phyloP scores from a whole-genome alignment of 2,888 invertebrate species.

The Hipparchia semele region DNA sequence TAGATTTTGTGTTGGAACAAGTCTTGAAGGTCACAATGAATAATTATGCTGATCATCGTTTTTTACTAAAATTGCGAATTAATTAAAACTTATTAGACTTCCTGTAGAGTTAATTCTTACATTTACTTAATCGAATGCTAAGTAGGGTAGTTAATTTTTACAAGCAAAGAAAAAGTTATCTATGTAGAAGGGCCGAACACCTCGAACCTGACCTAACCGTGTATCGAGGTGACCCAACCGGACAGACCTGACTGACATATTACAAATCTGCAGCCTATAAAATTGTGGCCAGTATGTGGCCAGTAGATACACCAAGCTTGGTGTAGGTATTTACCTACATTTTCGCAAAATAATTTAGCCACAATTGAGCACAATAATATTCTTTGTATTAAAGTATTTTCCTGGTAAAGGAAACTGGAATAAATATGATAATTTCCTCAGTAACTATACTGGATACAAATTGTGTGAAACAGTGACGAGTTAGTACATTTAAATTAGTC shows the following conservation, averaged over 20 bases:
- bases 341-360: constrained; percentile 7
- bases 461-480: constrained; percentile 57
- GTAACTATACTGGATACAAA: constrained; percentile 40
- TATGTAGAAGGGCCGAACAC: constrained; percentile 71
- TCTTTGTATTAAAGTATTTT: constrained; percentile 32
- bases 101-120: neutral
- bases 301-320: constrained; percentile 9
- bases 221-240: constrained; percentile 80
- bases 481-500: constrained; percentile 71
- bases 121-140: neutral
- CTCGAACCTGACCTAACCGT: constrained; percentile 65
- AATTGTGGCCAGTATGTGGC: constrained; percentile 25
- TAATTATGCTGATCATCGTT: constrained; percentile 17
- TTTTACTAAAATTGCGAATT: constrained; percentile 18
- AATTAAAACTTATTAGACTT: constrained; percentile 5
- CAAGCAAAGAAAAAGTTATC: neutral
- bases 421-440: constrained; percentile 34
- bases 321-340: neutral
- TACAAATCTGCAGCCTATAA: constrained; percentile 49
- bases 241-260: constrained; percentile 71
- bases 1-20: constrained; percentile 51
- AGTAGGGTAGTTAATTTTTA: neutral
- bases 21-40: constrained; percentile 50
- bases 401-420: constrained; percentile 32
- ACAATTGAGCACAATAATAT: constrained; percentile 7